Evolutionary conservation across 2,113 vertebrate species (phyloP), one percentile per base, ranked within the genome.

Genomic region (Rhea pennata): DNA sequence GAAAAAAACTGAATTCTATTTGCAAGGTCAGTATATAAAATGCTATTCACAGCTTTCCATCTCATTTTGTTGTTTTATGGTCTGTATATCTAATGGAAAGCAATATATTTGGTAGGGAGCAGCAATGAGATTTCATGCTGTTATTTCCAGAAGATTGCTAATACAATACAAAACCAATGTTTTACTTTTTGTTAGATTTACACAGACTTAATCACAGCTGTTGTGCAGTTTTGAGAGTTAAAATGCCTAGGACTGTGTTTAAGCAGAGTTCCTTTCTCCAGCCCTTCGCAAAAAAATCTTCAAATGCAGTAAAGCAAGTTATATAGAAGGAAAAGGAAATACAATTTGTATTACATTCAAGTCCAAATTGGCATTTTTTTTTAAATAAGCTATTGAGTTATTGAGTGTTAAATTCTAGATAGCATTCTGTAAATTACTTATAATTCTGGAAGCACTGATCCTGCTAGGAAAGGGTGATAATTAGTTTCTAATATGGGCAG

Each of bases 401-500:
- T 91, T 93, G 88, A 92, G 70, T 96, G 76, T 71, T 97, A 94
- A 96, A 97, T 97, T 96, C 88, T 97, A 89, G 90, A 66, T 93
- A 96, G 53, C 76, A 61, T 96, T 95, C 96, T 76, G 77, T 62
- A 91, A 93, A 92, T 96, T 94, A 85, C 90, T 85, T 97, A 86
- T 96, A 93, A 93, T 96, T 95, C 87, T 89, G 56, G 67, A 96
- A 96, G 83, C 96, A 92, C 71, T 97, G 95, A 95, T 96, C 95
- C 96, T 97, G 95, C 94, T 96, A 96, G 96, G 64, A 95, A 96
- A 82, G 81, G 82, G 86, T 96, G 84, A 87, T 95, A 95, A 95
- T 97, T 97, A 97, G 82, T 96, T 97, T 98, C 94, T 96, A 95
- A 97, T 87, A 94, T 75, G 84, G 85, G 62, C 84, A 95, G 61